Evolutionary conservation across 2,797 vertebrate species (phyloP), one percentile per base, ranked within the genome.

Genomic region (Sparidentex hasta): DNA sequence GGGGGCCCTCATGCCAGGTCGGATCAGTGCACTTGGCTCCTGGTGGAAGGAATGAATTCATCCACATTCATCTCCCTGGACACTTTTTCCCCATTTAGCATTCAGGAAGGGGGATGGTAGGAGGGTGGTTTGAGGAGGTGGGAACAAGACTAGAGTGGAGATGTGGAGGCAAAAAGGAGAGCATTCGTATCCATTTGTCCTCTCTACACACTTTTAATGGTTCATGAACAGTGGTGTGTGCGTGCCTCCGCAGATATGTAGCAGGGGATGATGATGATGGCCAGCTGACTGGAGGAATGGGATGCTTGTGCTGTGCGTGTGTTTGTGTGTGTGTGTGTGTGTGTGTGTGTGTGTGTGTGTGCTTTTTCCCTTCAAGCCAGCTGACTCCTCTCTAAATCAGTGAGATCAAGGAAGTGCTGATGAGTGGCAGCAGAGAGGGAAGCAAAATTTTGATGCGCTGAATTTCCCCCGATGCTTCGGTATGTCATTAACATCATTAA

Each of bases 11-110:
- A 57, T 41, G 73, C 92, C 85, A 80, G 77, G 66, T 92, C 27
- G 38, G 76, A 92, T 94, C 88, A 90, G 81, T 87, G 88, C 86
- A 81, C 85, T 90, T 78, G 79, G 85, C 65, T 93, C 61, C 67
- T 74, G 56, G 81, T 73, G 74, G 75, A 80, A 69, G 69, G 81
- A 73, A 84, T 76, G 71, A 88, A 90, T 84, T 92, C 71, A 82
- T 91, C 80, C 21, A 44, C 51, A 54, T 78, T 88, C 54, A 44
- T 91, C 82, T 92, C 87, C 75, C 75, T 71, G 38, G 84, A 91
- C 81, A 61, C 78, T 80, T 90, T 57, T 57, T 77, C 68, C 63
- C 58, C 76, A 88, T 88, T 91, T 85, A 74, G 69, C 71, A 82
- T 82, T 86, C 67, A 64, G 52, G 29, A 50, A 68, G 70, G 69